Conservation (phyloP, 2,797 vertebrate species). For the Gallinago stenura region DNA sequence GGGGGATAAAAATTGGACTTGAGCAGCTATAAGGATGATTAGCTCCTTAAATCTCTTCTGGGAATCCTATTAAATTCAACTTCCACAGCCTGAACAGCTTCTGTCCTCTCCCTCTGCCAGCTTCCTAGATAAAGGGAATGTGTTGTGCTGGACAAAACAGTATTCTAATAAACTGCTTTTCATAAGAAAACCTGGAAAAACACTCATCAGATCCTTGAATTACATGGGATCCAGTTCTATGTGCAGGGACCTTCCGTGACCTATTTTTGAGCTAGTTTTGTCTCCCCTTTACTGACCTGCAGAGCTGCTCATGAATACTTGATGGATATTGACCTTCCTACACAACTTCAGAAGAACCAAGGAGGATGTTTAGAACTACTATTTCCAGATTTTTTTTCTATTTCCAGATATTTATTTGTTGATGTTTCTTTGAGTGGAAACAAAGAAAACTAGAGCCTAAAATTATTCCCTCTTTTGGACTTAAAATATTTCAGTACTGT, state of each 20-base stretch:
- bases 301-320: neutral
- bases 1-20: constrained; percentile 52
- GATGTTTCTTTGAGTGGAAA: neutral
- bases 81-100: constrained; percentile 22
- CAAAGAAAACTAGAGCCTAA: neutral
- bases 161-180: neutral
- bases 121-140: neutral
- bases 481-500: neutral
- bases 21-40: constrained; percentile 48
- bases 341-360: neutral
- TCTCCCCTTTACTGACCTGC: neutral
- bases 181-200: neutral
- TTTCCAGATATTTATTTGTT: neutral
- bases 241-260: neutral
- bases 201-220: neutral
- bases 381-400: neutral
- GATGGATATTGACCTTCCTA: neutral
- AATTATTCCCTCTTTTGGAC: neutral
- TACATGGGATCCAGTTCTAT: neutral
- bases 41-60: constrained; percentile 52
- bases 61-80: constrained; percentile 43
- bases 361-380: neutral
- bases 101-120: neutral
- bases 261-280: neutral
- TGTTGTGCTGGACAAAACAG: neutral